These are phyloP conservation scores for Leucoma salicis DNA, from an alignment of 2,888 invertebrate species.

Conservation along the genomic window DNA sequence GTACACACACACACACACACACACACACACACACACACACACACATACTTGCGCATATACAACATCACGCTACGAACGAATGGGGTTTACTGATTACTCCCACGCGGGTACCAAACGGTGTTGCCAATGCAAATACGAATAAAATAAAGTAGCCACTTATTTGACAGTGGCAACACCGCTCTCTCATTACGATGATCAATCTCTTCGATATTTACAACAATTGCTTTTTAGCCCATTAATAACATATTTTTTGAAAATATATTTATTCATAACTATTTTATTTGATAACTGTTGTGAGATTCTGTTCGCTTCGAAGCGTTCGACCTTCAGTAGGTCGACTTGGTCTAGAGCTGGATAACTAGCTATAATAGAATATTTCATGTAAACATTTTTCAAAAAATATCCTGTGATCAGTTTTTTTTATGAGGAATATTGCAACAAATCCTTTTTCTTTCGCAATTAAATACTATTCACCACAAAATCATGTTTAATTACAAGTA, in stretches of 20 bases:
- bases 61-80: conserved; percentile 49
- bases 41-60: conserved; percentile 26
- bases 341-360: too few relatives aligned
- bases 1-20: conserved; percentile 20
- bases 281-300: neutral
- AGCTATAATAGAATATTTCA: too few relatives aligned
- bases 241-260: conserved; percentile 36
- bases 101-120: conserved; percentile 18
- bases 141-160: conserved; percentile 6
- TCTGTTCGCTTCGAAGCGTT: too few relatives aligned
- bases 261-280: conserved; percentile 31
- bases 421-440: too few relatives aligned
- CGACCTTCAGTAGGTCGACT: too few relatives aligned
- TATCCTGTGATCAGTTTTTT: too few relatives aligned
- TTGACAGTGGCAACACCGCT: conserved; percentile 18
- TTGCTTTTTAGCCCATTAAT: conserved; percentile 43
- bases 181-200: conserved; percentile 29
- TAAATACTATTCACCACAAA: too few relatives aligned
- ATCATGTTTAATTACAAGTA: too few relatives aligned
- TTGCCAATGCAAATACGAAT: conserved; percentile 11
- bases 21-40: conserved; percentile 24
- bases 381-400: too few relatives aligned
- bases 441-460: too few relatives aligned
- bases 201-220: conserved; percentile 57
- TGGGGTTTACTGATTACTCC: conserved; percentile 61